Evolutionary conservation across 2,888 invertebrate species (phyloP), one percentile per base, ranked within the genome.

Genomic region (Ophion costatus): DNA sequence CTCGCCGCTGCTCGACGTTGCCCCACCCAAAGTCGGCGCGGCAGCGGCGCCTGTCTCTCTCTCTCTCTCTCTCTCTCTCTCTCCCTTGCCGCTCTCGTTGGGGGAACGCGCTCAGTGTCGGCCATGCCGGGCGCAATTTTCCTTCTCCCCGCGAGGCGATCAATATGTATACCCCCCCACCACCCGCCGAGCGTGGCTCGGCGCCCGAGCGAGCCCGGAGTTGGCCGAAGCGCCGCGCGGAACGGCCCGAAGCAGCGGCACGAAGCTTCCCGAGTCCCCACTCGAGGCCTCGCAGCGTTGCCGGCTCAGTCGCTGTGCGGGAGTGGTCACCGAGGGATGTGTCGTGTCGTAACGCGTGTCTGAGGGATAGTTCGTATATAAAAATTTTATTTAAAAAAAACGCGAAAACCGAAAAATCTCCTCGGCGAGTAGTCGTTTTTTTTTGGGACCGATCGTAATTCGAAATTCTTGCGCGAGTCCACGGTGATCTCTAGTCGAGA

Each of bases 301-400:
- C 91, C 90, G 92, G 91, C 90, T 92, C 93, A 93, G 93, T 93
- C 92, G 91, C 89, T 91, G 93, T 91, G 93, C 93, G 93, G 93
- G 93, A 93, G 93, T 93, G 93, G 93, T 93, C 93, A 91, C 87
- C 88, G 92, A 92, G 93, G 92, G 92, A 93, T 93, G 93, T 93
- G 90, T 90, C 90, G 89, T 90, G 91, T 90, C 90, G 91, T 90
- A 91, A 91, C 88, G 92, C 90, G 92, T 91, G 92, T 92, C 89
- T 90, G 90, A 91, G 88, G 81, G 91, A 89, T 89, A 89, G 57
- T 71, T 79, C n/a, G 57, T 38, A 7, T 89, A 88, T 86, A 82
- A 84, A 87, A 79, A 85, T 85, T 59, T 66, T 74, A 82, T 61
- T 71, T n/a, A 64, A 77, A 79, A 78, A 77, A 71, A 74, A 63